phyloP scores from a whole-genome alignment of 2,113 vertebrate genomes.

The Rana temporaria region DNA sequence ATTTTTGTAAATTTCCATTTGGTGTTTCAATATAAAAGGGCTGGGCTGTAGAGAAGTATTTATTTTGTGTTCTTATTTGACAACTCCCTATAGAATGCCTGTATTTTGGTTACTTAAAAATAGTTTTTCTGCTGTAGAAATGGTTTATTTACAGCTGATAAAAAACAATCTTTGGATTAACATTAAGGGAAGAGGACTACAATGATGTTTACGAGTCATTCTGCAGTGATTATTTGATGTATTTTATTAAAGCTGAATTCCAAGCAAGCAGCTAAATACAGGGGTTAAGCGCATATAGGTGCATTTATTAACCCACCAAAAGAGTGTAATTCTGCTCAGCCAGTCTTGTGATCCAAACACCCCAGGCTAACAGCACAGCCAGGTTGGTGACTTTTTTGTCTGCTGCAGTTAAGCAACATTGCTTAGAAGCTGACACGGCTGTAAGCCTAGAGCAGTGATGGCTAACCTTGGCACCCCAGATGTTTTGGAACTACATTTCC shows the following conservation, averaged over 20 bases:
- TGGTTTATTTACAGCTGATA: neutral
- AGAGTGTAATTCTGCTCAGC: too few species aligned
- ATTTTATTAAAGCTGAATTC: neutral
- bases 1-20: constrained; percentile 12
- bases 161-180: too few species aligned
- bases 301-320: neutral
- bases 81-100: neutral
- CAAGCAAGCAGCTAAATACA: neutral
- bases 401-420: too few species aligned
- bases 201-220: neutral
- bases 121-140: neutral
- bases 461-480: too few species aligned
- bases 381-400: too few species aligned
- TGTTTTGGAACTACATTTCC: too few species aligned
- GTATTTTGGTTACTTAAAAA: neutral
- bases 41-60: neutral
- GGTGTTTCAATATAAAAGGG: neutral
- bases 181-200: neutral
- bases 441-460: too few species aligned
- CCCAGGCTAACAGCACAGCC: too few species aligned
- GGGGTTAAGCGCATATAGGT: neutral
- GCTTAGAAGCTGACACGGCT: too few species aligned
- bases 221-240: neutral
- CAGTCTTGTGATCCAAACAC: too few species aligned
- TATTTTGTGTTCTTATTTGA: neutral